Percentiles rank a stretch among this genome's conserved stretches.
phyloP scores from a whole-genome alignment of 2,113 vertebrate genomes.

The Vanacampus margaritifer region DNA sequence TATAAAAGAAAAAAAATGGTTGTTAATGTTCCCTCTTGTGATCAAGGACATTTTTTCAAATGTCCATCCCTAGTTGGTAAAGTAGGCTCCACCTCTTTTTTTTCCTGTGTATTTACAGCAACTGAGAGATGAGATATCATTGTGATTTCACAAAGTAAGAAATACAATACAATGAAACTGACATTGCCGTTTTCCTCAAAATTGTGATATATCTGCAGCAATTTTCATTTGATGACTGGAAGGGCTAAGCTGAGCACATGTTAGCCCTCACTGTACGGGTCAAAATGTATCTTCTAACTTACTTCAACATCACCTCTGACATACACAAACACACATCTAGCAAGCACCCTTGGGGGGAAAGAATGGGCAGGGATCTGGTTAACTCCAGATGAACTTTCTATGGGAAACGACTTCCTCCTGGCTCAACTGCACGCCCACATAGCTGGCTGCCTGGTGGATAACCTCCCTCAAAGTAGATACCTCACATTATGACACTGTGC shows the following conservation, averaged over 20 bases:
- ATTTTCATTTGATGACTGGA: not conserved
- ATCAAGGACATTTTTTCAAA: no score
- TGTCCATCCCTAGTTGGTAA: no score
- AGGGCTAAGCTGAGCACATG: slow-evolving; percentile 8
- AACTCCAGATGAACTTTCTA: slow-evolving; percentile 55
- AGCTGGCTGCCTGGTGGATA: slow-evolving; percentile 26
- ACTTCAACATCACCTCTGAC: not conserved
- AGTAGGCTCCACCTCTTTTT: no score
- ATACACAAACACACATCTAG: slow-evolving; percentile 17
- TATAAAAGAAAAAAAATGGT: no score
- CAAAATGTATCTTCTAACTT: slow-evolving; percentile 14
- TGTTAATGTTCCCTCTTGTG: no score
- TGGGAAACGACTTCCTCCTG: slow-evolving; percentile 43
- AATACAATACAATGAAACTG: not conserved
- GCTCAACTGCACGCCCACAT: slow-evolving; percentile 33
- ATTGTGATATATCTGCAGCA: not conserved
- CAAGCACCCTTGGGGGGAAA: slow-evolving; percentile 24
- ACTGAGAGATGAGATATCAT: not conserved
- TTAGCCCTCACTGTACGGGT: slow-evolving; percentile 10
- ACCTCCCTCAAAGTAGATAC: slow-evolving; percentile 18
- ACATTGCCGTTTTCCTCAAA: not conserved
- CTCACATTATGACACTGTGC: slow-evolving; percentile 19
- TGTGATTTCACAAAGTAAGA: not conserved
- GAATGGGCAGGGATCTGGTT: slow-evolving; percentile 25
- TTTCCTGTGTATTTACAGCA: not conserved